These are phyloP conservation scores for Cladorhizidae sp. DNA, from an alignment of 37 sponge, comb jelly and placozoan species.

Conservation along the genomic window DNA sequence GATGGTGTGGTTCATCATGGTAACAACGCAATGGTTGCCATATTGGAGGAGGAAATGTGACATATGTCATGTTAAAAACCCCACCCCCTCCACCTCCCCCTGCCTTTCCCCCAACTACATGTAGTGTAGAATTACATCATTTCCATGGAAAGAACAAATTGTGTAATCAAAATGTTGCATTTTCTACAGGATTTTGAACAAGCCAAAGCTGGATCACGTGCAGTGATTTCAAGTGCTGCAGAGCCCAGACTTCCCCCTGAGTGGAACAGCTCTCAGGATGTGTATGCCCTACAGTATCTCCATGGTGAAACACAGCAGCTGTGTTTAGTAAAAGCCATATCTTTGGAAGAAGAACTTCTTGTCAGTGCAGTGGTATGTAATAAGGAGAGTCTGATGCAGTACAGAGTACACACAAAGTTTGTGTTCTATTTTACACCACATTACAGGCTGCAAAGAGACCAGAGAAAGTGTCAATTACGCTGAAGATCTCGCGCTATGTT, in stretches of 20 bases:
- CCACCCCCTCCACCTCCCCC: too few species aligned
- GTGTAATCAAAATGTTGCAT: too few species aligned
- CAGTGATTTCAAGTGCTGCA: conserved; percentile 5
- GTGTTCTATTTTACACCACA: not conserved
- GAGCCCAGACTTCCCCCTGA: conserved; percentile 45
- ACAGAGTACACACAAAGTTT: too few species aligned
- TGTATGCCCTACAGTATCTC: conserved; percentile 57
- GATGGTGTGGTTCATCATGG: too few species aligned
- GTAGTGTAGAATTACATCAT: too few species aligned
- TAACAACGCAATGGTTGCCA: too few species aligned
- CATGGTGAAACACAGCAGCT: not conserved
- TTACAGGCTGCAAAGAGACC: not conserved
- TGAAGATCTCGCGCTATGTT: conserved; percentile 22
- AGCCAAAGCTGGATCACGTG: not conserved
- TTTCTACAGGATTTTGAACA: conserved; percentile 23
- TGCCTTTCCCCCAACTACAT: too few species aligned
- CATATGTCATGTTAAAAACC: too few species aligned
- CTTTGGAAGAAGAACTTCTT: conserved; percentile 33
- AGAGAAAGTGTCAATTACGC: not conserved
- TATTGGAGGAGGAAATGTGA: too few species aligned
- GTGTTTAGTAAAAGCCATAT: conserved; percentile 52
- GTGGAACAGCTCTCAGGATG: conserved; percentile 66
- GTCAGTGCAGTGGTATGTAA: conserved; percentile 46
- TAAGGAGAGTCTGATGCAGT: not conserved
- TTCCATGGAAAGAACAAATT: too few species aligned